Evolutionary conservation across 2,113 vertebrate species (phyloP), one percentile per base, ranked within the genome.

Genomic region (Elephas maximus): DNA sequence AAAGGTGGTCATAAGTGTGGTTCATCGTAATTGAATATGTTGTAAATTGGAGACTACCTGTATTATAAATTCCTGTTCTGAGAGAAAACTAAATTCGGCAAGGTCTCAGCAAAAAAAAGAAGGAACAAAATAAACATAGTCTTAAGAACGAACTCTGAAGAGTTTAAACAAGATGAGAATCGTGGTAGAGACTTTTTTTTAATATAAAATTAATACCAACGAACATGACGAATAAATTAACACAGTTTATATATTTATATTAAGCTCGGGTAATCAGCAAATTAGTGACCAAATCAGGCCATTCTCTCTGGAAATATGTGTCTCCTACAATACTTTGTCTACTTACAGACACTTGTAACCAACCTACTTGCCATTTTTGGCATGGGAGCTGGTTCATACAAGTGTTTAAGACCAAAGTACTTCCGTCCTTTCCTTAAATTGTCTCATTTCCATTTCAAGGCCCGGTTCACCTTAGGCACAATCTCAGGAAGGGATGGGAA

Each of bases 81-180:
- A 97, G 92, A 97, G 95, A 95, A 95, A 97, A 77, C 9, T 90
- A 96, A 92, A 82, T 60, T 18, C 6, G 78, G 30, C 57, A 77
- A 62, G n/a, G 4, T 82, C 30, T 9, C 24, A 74, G 7, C 20
- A 62, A 91, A 93, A 2, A 0, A 45, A 90, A 94, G 6, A 85
- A 95, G 17, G 91, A 73, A 74, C 91, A 2, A 33, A 92, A 88
- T 85, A 96, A 90, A 80, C 3, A 9, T 24, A 90, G 8, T 30
- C 33, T 95, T 63, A 83, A 84, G 74, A 83, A 33, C 90, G 82
- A 15, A 3, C 4, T 91, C 28, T 88, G 85, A 90, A 88, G 95
- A 78, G 26, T 67, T 81, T 88, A 92, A 96, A 73, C 1, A 20
- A n/a, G 30, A 76, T 41, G 24, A 86, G 73, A 97, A 82, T 91